Base-by-base conservation (phyloP, 2,888 invertebrate species). In the Teleogryllus oceanicus region DNA sequence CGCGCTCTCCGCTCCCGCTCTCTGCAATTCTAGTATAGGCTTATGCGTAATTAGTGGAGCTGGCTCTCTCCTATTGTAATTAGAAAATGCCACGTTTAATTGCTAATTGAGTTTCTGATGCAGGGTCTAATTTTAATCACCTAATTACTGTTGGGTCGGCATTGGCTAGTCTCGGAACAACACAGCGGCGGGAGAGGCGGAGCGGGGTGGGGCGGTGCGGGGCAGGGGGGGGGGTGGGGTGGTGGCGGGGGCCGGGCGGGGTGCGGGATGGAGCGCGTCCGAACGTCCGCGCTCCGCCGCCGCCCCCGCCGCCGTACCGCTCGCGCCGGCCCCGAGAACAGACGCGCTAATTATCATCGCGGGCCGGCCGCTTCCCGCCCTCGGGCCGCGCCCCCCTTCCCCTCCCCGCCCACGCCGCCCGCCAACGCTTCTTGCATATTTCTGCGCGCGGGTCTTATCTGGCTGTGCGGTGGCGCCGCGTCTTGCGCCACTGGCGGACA, bases 51-150 rank as follows among this genome's bases (percentile, higher is more conserved):
- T 79, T 78, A 80, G 80, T 78, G 80, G 75, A 75, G 75, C 21
- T 10, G 50, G 77, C 77, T n/a, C 77, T 49, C 77, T 74, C 77
- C 80, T 79, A 81, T 88, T 88, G 89, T 89, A 89, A 89, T 89
- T 89, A 89, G 88, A 89, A 89, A 89, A 89, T 89, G 88, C 88
- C 87, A 88, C 88, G 89, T 89, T 89, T 89, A 89, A 89, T 89
- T 89, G 89, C 89, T 89, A 89, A 89, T 89, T 89, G 89, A 89
- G 88, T 89, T 89, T 88, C 88, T 88, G 88, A 88, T 88, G 88
- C 88, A 88, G 88, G 88, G 89, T 89, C 88, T 88, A 89, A 89
- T 89, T 89, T 89, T 89, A 89, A 89, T 89, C 88, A 88, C 88
- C 89, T 89, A 89, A 89, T 89, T 89, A 89, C 81, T 62, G 81